phyloP scores from a whole-genome alignment of 2,113 vertebrate genomes.

The Campylomormyrus numenius region DNA sequence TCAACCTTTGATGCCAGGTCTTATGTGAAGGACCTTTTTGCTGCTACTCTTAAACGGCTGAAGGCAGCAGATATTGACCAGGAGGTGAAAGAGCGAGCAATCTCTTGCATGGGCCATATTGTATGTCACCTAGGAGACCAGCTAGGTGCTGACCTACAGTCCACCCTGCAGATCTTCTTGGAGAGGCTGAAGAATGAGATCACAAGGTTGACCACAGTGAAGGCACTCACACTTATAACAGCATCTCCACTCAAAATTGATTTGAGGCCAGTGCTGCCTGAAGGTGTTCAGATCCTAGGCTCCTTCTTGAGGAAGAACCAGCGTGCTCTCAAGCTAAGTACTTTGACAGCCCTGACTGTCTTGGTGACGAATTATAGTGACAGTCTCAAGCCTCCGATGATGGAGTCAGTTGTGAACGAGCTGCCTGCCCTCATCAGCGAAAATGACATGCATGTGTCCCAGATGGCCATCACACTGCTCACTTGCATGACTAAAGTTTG shows the following conservation, averaged over 20 bases:
- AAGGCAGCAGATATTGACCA: constrained; percentile 89
- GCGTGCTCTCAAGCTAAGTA: constrained; percentile 72
- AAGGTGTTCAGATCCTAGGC: constrained; percentile 73
- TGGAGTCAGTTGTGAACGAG: constrained; percentile 69
- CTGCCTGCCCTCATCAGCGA: constrained; percentile 77
- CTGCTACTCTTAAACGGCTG: constrained; percentile 69
- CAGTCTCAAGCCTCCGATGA: constrained; percentile 63
- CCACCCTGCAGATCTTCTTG: constrained; percentile 74
- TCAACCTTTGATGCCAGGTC: constrained; percentile 65
- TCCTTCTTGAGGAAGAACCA: constrained; percentile 89
- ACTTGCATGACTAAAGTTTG: constrained; percentile 68
- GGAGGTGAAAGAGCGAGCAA: constrained; percentile 89
- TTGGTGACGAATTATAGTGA: constrained; percentile 73
- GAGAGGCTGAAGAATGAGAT: constrained; percentile 88
- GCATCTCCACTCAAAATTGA: constrained; percentile 71
- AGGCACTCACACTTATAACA: constrained; percentile 70
- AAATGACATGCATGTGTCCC: constrained; percentile 86
- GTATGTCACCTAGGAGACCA: constrained; percentile 76
- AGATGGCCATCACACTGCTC: constrained; percentile 74
- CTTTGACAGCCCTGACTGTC: constrained; percentile 69
- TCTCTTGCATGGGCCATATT: constrained; percentile 83
- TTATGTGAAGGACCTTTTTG: constrained; percentile 69
- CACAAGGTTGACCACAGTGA: constrained; percentile 77
- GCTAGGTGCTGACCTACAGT: constrained; percentile 66
- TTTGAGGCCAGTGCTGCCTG: constrained; percentile 68